Percentiles rank a stretch among this genome's conserved stretches.
Evolutionary conservation across 2,888 invertebrate genomes (phyloP).

Genomic region (Cheilosia impressa): DNA sequence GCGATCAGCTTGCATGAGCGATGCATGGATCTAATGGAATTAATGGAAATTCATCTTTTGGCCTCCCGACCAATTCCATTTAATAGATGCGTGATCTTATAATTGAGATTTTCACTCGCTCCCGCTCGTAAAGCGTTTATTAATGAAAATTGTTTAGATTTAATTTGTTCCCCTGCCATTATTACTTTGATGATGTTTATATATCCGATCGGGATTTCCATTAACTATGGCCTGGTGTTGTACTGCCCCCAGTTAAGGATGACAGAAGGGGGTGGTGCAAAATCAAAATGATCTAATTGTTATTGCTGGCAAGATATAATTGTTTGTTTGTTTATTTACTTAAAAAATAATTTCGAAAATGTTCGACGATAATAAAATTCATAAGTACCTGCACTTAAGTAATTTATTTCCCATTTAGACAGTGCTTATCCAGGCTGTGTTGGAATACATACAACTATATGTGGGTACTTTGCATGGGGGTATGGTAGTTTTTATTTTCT

Average conservation of each 20-base stretch:
- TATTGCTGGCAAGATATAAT: constrained; percentile 37
- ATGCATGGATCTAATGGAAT: constrained; percentile 35
- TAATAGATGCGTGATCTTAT: constrained; percentile 64
- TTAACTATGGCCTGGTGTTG: too few relatives aligned
- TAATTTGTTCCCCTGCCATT: constrained; percentile 27
- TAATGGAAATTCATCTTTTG: constrained; percentile 50
- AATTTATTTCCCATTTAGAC: constrained; percentile 66
- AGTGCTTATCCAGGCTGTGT: constrained; percentile 36
- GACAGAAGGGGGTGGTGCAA: neutral
- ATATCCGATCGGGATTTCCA: neutral
- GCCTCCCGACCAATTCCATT: constrained; percentile 58
- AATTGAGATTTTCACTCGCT: constrained; percentile 48
- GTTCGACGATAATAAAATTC: constrained; percentile 42
- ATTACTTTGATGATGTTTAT: constrained; percentile 65
- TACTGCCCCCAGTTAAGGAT: too few relatives aligned
- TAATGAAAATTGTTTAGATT: constrained; percentile 72
- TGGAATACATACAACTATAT: neutral
- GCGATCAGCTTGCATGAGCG: constrained; percentile 9
- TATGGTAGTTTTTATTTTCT: constrained; percentile 1
- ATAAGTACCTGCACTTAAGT: constrained; percentile 51
- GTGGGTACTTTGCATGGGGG: constrained; percentile 1
- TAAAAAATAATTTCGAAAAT: constrained; percentile 41
- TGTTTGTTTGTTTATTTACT: constrained; percentile 41
- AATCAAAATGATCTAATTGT: constrained; percentile 62
- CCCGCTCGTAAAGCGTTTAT: constrained; percentile 54